Conservation (phyloP, 2,797 vertebrate genomes). For the Falco berigora region DNA sequence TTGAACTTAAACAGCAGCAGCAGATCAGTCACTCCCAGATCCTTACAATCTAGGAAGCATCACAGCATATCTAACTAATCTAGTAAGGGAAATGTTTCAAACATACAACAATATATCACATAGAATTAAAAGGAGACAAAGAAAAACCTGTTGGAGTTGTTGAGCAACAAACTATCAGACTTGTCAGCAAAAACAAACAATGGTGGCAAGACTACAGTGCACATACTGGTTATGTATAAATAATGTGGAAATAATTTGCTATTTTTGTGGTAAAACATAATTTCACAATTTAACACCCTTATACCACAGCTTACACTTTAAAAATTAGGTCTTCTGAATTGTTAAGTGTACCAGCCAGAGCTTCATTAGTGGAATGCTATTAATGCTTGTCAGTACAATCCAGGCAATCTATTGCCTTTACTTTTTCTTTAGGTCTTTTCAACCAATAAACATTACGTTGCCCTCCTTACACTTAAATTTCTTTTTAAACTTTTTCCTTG, state of each 20-base stretch:
- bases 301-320: not conserved
- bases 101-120: not conserved
- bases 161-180: constrained; percentile 56
- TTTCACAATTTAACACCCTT: constrained; percentile 24
- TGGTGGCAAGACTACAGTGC: constrained; percentile 19
- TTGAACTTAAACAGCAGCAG: constrained; percentile 31
- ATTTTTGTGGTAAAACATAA: constrained; percentile 46
- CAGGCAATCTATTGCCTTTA: not conserved
- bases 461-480: not conserved
- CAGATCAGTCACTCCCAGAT: constrained; percentile 11
- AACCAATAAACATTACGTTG: not conserved
- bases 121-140: constrained; percentile 43
- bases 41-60: constrained; percentile 17
- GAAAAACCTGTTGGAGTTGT: constrained; percentile 64
- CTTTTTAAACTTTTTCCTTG: not conserved
- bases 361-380: not conserved
- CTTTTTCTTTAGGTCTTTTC: not conserved
- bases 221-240: not conserved
- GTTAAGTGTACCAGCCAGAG: not conserved
- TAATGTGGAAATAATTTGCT: constrained; percentile 39
- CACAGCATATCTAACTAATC: constrained; percentile 45
- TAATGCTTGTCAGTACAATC: not conserved
- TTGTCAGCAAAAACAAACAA: constrained; percentile 61
- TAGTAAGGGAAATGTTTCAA: constrained; percentile 25
- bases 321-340: not conserved